These are phyloP conservation scores for Acanthacorydalis orientalis DNA, from an alignment of 2,888 invertebrate genomes.

Conservation along the genomic window DNA sequence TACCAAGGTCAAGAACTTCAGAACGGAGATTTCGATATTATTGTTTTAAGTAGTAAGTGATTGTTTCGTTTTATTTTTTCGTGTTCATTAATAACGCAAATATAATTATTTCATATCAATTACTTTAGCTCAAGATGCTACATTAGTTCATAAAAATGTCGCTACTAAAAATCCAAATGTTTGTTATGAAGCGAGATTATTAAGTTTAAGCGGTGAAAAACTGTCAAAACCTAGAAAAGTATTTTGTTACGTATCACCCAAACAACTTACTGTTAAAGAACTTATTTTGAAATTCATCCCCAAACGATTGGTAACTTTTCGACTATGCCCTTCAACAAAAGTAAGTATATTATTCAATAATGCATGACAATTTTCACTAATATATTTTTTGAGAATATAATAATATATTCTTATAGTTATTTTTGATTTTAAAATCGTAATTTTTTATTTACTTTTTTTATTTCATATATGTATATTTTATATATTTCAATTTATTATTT, in stretches of 20 bases:
- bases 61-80: not conserved
- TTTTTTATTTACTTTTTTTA: too few species aligned
- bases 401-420: too few species aligned
- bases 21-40: constrained; percentile 83
- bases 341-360: constrained; percentile 25
- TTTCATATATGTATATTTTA: too few species aligned
- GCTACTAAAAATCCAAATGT: constrained; percentile 71
- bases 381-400: not conserved
- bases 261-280: constrained; percentile 85
- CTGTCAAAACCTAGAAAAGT: constrained; percentile 69
- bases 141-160: constrained; percentile 73
- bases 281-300: constrained; percentile 86
- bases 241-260: constrained; percentile 77
- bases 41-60: constrained; percentile 69
- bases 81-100: too few species aligned
- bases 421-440: too few species aligned
- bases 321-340: constrained; percentile 88
- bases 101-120: constrained; percentile 3
- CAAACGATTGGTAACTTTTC: constrained; percentile 76
- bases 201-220: constrained; percentile 39
- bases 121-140: constrained; percentile 53
- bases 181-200: constrained; percentile 69
- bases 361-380: not conserved
- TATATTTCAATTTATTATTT: too few species aligned
- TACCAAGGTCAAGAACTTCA: constrained; percentile 59